phyloP scores from a whole-genome alignment of 2,797 vertebrate genomes.

The Pseudocheirus occidentalis region DNA sequence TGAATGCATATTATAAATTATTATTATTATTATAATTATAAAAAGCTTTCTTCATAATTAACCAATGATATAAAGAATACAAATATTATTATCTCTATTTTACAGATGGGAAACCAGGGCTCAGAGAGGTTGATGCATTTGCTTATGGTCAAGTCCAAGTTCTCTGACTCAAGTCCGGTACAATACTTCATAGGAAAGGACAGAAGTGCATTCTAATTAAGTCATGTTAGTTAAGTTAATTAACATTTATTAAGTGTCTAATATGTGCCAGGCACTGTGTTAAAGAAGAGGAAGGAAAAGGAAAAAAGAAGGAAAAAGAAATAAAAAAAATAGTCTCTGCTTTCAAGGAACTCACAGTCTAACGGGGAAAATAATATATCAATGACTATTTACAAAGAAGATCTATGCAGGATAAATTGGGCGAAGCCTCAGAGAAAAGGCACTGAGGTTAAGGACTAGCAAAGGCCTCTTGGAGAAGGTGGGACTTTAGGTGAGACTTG shows the following conservation, averaged over 20 bases:
- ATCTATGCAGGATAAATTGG: too few relatives aligned
- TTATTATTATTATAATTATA: constrained; percentile 33
- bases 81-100: neutral
- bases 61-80: too few relatives aligned
- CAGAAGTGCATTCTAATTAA: neutral
- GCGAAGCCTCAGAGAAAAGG: too few relatives aligned
- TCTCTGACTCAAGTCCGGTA: neutral
- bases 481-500: neutral
- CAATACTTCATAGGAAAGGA: neutral
- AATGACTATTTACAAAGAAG: neutral
- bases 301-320: neutral
- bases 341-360: neutral
- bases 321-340: neutral
- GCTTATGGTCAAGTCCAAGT: neutral
- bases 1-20: constrained; percentile 22
- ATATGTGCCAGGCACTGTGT: neutral
- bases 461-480: neutral
- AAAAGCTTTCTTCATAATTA: neutral
- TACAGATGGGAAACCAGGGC: constrained; percentile 31
- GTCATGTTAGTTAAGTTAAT: neutral
- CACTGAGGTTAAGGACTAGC: too few relatives aligned
- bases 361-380: neutral
- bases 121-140: neutral
- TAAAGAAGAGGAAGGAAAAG: neutral
- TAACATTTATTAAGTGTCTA: neutral